Evolutionary conservation across 2,113 vertebrate species (phyloP).

Genomic region (Nothobranchius furzeri): DNA sequence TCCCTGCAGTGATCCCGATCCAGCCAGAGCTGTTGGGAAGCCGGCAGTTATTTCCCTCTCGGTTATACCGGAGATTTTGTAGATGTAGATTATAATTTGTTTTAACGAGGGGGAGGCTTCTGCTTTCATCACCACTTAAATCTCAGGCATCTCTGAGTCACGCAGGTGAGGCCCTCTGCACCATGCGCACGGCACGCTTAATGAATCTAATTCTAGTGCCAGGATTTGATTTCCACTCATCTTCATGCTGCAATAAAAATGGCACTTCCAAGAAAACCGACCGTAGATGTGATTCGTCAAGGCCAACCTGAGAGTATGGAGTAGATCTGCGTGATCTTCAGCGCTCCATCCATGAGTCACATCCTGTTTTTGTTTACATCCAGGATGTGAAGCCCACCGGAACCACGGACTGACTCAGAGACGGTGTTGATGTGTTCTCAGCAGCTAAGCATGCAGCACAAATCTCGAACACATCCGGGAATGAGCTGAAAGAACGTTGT

Average conservation of each 20-base stretch:
- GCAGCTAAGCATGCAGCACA: not conserved
- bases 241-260: conserved; percentile 2
- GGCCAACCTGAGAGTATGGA: not conserved
- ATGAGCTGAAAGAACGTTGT: no score
- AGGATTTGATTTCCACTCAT: conserved; percentile 19
- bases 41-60: conserved; percentile 3
- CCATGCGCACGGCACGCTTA: conserved; percentile 36
- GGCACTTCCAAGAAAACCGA: not conserved
- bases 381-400: not conserved
- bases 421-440: not conserved
- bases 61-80: conserved; percentile 19
- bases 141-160: conserved; percentile 49
- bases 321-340: not conserved
- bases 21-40: not conserved
- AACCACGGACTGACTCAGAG: conserved; percentile 3
- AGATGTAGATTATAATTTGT: conserved; percentile 46
- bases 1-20: not conserved
- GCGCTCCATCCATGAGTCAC: conserved; percentile 5
- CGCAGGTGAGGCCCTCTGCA: conserved; percentile 30
- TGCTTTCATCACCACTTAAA: conserved; percentile 53
- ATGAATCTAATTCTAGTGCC: conserved; percentile 63
- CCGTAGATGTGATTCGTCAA: not conserved
- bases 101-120: conserved; percentile 45
- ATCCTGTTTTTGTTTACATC: conserved; percentile 19
- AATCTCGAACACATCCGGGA: no score